Evolutionary conservation across 2,113 vertebrate genomes (phyloP), one percentile per base, ranked within the genome.

Genomic region (Coryphaenoides rupestris): DNA sequence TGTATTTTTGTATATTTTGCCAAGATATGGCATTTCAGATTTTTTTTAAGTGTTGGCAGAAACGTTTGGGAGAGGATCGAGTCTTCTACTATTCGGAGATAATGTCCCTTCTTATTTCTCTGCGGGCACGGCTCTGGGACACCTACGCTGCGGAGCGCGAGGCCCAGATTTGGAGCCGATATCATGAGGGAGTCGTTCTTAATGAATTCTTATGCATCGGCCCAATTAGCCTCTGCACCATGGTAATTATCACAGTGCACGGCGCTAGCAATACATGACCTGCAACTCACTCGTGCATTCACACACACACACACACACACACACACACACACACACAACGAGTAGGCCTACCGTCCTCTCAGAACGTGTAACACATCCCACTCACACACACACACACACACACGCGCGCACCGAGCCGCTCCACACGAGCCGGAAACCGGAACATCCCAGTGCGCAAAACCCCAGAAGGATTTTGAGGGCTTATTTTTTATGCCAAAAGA

Each of bases 151-250:
- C 64, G 56, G 75, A 71, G 80, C 72, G 78, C 73, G 75, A 89
- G 86, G 73, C 84, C 84, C 86, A 91, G 81, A 81, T 90, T 78
- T 79, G 59, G 84, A 78, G 74, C 59, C 70, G 61, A 75, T 76
- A 85, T 82, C 87, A 89, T 79, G 74, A 84, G 86, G 87, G 86
- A 88, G 75, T 67, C 64, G 72, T 80, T 82, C 13, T 87, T 89
- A 90, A 91, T 90, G 82, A 88, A 89, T 89, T 90, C 84, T 88
- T 89, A 86, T 85, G 75, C 84, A 82, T 68, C 85, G 86, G 76
- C 87, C 87, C 85, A 91, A 91, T 91, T 91, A 91, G 88, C 85
- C 87, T 87, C 58, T 77, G 81, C 67, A 75, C 83, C 79, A 69
- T 80, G 82, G 84, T 89, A 79, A 89, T 90, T 87, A 89, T 83